Percentiles rank a stretch among this genome's conserved stretches.
Evolutionary conservation across 2,797 vertebrate species (phyloP).

Genomic region (Tapirus indicus): DNA sequence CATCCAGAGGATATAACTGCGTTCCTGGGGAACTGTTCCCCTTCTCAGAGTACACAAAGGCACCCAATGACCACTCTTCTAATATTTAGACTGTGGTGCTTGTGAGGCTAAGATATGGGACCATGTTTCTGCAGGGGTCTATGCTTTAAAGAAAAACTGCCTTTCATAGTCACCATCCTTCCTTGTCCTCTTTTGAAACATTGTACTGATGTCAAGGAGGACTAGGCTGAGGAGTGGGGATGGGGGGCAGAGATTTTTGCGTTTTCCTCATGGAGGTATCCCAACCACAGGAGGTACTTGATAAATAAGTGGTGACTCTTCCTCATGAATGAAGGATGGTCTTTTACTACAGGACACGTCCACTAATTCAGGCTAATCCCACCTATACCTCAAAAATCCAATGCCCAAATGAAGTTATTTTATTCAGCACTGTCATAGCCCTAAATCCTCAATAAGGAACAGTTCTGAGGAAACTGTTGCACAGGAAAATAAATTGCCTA

Average conservation of each 20-base stretch:
- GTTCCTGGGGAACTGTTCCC: background rate
- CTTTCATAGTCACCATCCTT: background rate
- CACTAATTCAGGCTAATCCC: background rate
- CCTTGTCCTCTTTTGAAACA: background rate
- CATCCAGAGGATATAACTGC: background rate
- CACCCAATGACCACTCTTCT: background rate
- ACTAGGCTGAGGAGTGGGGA: background rate
- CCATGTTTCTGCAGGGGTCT: background rate
- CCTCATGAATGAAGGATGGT: background rate
- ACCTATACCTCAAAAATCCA: background rate
- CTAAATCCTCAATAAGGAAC: background rate
- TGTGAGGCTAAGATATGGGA: background rate
- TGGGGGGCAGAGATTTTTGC: background rate
- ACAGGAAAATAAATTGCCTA: background rate
- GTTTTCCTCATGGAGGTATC: background rate
- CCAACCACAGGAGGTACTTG: background rate
- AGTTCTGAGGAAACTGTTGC: background rate
- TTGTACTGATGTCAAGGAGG: background rate
- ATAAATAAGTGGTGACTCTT: background rate
- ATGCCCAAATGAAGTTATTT: background rate
- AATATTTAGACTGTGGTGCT: background rate
- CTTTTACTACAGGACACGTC: background rate
- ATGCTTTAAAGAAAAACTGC: background rate
- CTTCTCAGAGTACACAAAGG: conserved; percentile 17
- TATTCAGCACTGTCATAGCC: background rate